Base-by-base conservation (phyloP, 2,888 invertebrate species). In the Dascillus cervinus region DNA sequence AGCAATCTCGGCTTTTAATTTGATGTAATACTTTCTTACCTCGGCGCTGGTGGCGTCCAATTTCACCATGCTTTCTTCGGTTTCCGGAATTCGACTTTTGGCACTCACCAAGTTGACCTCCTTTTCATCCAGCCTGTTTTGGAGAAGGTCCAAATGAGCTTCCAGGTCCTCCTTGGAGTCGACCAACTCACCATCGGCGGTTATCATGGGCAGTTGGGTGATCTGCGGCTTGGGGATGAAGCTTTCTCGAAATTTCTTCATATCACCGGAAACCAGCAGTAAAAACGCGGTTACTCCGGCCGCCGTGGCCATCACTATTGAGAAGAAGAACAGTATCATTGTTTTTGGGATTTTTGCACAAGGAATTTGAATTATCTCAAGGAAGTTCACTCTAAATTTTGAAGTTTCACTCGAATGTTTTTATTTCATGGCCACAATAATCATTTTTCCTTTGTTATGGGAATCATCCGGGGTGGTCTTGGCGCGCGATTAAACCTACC, bases 81-180 rank as follows among this genome's bases (percentile, higher is more conserved):
- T 49, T 2, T 40, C 36, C 13, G 34, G 33, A 6, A 56, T 38
- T 37, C 55, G 53, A 2, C 35, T 29, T 35, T 52, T 59, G 4
- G 52, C 51, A 3, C 33, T 27, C 22, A 55, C 52, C 5, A 62
- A 17, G 24, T 57, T 54, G 24, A 45, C 44, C 33, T 50, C 41
- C 29, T 59, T 60, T 26, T 58, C 57, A 13, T 53, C 49, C 10
- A 62, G 31, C 23, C 54, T 52, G 3, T 34, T 43, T 23, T 52
- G 51, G 9, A 62, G 40, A n/a, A 51, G 41, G 9, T 55, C 53
- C 26, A 62, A 19, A 26, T 59, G 55, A 13, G 49, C 48, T 21
- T 58, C 57, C 26, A 63, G 22, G 13, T 62, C 60, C 33, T 60
- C 60, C 2, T 54, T 50, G 1, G 53, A 49, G 15, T 53, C 47